phyloP scores from a whole-genome alignment of 92 coral and sea anemone species.

The Pocillopora meandrina region DNA sequence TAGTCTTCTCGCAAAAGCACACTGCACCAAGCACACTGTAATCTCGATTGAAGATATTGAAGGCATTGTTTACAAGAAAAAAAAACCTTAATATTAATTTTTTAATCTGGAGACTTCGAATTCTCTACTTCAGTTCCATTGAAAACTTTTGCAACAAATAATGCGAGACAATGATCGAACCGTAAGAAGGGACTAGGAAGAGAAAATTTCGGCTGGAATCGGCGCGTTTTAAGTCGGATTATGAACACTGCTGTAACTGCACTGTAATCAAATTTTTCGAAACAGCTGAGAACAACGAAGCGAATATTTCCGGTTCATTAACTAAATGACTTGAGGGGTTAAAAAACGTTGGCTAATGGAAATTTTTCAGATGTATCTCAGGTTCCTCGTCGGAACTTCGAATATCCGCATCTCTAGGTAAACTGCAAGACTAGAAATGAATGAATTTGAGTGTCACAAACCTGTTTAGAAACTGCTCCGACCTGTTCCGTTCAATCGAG shows the following conservation, averaged over 20 bases:
- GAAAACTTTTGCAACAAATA: background rate
- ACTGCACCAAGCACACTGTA: too few relatives aligned
- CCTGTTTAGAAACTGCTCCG: constrained; percentile 18
- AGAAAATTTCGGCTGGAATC: background rate
- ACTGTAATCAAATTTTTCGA: background rate
- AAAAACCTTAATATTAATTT: too few relatives aligned
- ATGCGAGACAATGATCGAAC: background rate
- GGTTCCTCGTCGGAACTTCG: background rate
- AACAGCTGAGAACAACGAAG: background rate
- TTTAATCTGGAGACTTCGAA: too few relatives aligned
- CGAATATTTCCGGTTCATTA: background rate
- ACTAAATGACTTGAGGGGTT: background rate
- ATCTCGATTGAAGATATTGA: too few relatives aligned
- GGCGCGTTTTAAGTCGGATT: background rate
- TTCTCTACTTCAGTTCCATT: background rate
- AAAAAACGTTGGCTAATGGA: background rate
- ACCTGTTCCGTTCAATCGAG: constrained; percentile 9
- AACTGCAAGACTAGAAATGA: background rate
- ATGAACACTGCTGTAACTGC: background rate
- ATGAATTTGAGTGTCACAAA: background rate
- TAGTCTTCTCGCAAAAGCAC: too few relatives aligned
- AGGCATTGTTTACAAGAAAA: too few relatives aligned
- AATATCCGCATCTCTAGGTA: background rate
- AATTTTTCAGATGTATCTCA: background rate
- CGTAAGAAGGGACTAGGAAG: background rate